Percentiles rank a stretch among this genome's conserved stretches.
These are phyloP conservation scores for Chrysodeixis includens DNA, from an alignment of 2,888 invertebrate genomes.

Conservation along the genomic window DNA sequence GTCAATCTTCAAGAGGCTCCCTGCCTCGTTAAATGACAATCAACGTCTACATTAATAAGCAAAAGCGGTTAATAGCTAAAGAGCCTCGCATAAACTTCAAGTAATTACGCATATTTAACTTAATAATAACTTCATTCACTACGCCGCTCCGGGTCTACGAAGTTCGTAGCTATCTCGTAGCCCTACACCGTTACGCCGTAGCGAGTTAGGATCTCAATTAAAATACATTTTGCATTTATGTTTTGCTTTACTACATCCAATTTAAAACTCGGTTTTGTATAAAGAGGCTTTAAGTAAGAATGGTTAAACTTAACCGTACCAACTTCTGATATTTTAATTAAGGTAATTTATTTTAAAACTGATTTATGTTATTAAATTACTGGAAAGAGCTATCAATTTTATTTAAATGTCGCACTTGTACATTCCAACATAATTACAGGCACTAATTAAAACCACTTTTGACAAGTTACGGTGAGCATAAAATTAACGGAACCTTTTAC, in stretches of 20 bases:
- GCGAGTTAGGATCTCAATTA: slow-evolving; percentile 45
- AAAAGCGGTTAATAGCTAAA: slow-evolving; percentile 1
- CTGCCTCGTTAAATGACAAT: background rate
- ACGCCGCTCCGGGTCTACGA: slow-evolving; percentile 23
- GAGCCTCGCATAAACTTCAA: slow-evolving; percentile 8
- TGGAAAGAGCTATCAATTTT: background rate
- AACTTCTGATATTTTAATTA: slow-evolving; percentile 16
- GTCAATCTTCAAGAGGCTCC: background rate
- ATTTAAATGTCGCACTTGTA: background rate
- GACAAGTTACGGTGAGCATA: background rate
- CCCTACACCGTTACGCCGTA: slow-evolving; percentile 50
- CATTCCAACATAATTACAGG: background rate
- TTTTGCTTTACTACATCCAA: slow-evolving; percentile 31
- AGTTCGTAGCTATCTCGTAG: slow-evolving; percentile 51
- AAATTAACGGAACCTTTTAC: background rate
- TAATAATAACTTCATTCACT: slow-evolving; percentile 23
- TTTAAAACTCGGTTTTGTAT: slow-evolving; percentile 28
- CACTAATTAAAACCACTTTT: background rate
- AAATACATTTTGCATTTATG: slow-evolving; percentile 52
- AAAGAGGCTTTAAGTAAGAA: slow-evolving; percentile 16
- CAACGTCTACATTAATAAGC: slow-evolving; percentile 1
- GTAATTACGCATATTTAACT: slow-evolving; percentile 33
- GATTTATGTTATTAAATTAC: background rate
- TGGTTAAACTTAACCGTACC: slow-evolving; percentile 10
- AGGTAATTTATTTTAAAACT: slow-evolving; percentile 24